Conservation (phyloP, 2,888 invertebrate genomes). For the Phyllotreta cruciferae region DNA sequence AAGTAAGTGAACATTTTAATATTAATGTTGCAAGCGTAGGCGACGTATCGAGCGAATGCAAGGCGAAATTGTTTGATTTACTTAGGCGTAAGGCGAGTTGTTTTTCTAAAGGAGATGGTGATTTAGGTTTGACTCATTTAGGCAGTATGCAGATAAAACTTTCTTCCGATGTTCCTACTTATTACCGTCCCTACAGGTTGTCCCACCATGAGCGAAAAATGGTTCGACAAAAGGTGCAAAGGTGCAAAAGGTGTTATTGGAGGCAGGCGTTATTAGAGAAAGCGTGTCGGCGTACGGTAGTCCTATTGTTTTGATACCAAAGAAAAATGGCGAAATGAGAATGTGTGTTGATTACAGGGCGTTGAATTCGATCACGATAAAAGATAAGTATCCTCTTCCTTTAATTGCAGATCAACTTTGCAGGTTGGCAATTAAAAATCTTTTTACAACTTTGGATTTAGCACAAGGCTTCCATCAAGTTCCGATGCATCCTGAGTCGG, state of each 20-base stretch:
- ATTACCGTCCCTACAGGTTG: neutral
- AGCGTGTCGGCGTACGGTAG: slow-evolving; percentile 29
- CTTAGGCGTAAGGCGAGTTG: no score
- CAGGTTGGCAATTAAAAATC: slow-evolving; percentile 21
- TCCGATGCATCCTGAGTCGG: neutral
- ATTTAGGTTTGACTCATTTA: no score
- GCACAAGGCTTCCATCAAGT: neutral
- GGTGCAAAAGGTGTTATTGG: neutral
- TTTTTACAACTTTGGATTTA: neutral
- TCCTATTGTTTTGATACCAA: no score
- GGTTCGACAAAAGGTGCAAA: no score
- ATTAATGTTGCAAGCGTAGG: no score
- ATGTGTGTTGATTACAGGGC: slow-evolving; percentile 5
- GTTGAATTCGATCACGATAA: slow-evolving; percentile 31
- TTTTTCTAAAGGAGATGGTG: no score
- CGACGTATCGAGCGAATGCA: no score
- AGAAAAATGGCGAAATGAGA: neutral
- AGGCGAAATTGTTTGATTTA: no score
- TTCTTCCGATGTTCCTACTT: no score
- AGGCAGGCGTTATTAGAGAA: neutral
- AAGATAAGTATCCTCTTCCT: slow-evolving; percentile 35
- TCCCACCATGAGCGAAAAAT: neutral
- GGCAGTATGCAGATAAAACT: no score
- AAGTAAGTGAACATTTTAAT: no score
- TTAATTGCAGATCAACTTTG: slow-evolving; percentile 32